A percentile compares a stretch with the other conserved stretches of the same genome.
phyloP scores from a whole-genome alignment of 2,113 vertebrate species.

The Xyliphius kryptos region DNA sequence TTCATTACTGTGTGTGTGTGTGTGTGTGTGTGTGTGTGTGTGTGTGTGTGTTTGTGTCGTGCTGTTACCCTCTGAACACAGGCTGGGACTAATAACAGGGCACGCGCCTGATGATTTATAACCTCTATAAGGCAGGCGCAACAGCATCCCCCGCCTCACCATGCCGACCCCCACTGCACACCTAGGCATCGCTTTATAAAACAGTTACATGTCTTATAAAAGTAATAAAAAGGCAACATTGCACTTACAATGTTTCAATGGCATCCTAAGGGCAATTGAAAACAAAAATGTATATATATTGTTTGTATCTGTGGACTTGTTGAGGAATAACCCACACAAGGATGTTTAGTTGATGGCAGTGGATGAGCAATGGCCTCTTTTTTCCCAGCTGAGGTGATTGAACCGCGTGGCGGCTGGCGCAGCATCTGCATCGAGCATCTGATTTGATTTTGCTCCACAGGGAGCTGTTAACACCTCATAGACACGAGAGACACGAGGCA shows the following conservation, averaged over 20 bases:
- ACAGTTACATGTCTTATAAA: too few species aligned
- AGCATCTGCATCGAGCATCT: slow-evolving; percentile 60
- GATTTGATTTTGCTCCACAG: slow-evolving; percentile 62
- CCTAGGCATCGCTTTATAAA: too few species aligned
- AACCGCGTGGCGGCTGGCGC: slow-evolving; percentile 61
- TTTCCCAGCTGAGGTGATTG: slow-evolving; percentile 57
- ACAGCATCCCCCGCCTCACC: too few species aligned
- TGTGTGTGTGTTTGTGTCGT: not conserved
- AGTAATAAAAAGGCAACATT: not conserved
- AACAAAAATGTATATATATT: too few species aligned
- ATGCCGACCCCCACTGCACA: too few species aligned
- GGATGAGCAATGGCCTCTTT: slow-evolving; percentile 60
- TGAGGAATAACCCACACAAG: not conserved
- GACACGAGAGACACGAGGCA: slow-evolving; percentile 68
- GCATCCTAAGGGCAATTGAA: too few species aligned
- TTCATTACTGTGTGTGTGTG: not conserved
- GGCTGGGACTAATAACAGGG: not conserved
- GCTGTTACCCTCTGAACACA: too few species aligned
- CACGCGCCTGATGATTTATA: slow-evolving; percentile 56
- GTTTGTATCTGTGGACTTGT: too few species aligned
- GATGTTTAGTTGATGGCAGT: slow-evolving; percentile 31
- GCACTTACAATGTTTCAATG: too few species aligned
- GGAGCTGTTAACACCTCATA: slow-evolving; percentile 87
- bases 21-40: slow-evolving; percentile 15
- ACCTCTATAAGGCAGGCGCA: slow-evolving; percentile 21